These are phyloP conservation scores for Phainopepla nitens DNA, from an alignment of 2,113 vertebrate genomes.

Conservation along the genomic window DNA sequence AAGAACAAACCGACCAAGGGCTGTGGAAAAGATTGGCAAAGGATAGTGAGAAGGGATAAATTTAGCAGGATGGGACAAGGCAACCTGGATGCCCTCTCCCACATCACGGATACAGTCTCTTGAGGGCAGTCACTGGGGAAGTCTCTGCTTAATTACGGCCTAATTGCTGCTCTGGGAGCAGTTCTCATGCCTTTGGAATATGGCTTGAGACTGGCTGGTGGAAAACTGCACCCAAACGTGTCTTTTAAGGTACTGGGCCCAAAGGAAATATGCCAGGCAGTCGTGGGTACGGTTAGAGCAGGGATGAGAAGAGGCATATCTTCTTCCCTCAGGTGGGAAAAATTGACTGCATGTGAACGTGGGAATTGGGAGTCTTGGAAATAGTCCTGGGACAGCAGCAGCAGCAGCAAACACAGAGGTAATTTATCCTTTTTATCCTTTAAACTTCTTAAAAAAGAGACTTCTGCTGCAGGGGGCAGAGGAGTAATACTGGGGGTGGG, in stretches of 20 bases:
- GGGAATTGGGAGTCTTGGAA: not conserved
- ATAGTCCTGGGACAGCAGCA: not conserved
- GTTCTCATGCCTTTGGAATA: not conserved
- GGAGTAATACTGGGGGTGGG: rapidly evolving
- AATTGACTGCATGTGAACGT: not conserved
- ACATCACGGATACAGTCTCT: not conserved
- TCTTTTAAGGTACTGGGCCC: not conserved
- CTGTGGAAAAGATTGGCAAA: not conserved
- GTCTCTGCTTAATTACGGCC: not conserved
- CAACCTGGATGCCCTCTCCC: not conserved
- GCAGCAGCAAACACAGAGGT: not conserved
- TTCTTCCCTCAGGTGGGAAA: not conserved
- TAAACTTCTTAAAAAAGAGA: not conserved
- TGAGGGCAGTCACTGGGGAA: not conserved
- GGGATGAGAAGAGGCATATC: not conserved
- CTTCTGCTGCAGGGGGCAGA: not conserved
- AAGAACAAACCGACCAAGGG: not conserved
- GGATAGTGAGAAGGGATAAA: not conserved
- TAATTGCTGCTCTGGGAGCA: not conserved
- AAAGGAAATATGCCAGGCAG: not conserved
- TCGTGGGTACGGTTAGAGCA: not conserved
- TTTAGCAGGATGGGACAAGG: not conserved
- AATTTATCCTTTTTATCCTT: not conserved
- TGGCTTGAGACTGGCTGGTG: not conserved
- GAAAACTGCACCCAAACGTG: not conserved